phyloP scores from a whole-genome alignment of 2,113 vertebrate species.

The Ceuthmochares aereus region DNA sequence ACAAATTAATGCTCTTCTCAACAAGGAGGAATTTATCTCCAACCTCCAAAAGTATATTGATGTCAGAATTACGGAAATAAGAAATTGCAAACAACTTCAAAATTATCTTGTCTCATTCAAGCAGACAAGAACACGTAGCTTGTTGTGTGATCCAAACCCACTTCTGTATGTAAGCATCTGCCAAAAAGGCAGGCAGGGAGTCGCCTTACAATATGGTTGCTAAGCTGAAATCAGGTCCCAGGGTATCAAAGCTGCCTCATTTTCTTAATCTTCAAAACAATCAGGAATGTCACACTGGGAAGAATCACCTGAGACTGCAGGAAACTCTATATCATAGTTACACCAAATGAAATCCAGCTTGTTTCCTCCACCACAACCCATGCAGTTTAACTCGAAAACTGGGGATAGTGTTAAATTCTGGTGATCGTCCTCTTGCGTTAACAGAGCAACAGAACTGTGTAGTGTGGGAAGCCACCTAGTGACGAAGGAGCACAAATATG shows the following conservation, averaged over 20 bases:
- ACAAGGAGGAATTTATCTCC: slow-evolving; percentile 24
- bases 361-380: accelerated
- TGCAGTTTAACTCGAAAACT: not conserved
- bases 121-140: not conserved
- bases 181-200: not conserved
- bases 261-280: not conserved
- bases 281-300: not conserved
- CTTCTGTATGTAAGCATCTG: not conserved
- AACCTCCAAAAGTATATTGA: not conserved
- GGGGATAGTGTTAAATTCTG: not conserved
- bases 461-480: slow-evolving; percentile 63
- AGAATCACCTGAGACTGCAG: not conserved
- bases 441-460: not conserved
- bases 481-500: slow-evolving; percentile 39
- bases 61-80: not conserved
- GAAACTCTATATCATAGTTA: not conserved
- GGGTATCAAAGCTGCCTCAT: not conserved
- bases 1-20: not conserved
- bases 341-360: not conserved
- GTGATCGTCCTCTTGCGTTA: not conserved
- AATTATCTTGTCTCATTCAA: not conserved
- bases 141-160: not conserved
- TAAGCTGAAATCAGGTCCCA: not conserved
- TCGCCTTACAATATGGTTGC: accelerated
- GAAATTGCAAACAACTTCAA: not conserved